Evolutionary conservation across 2,888 invertebrate genomes (phyloP).

Genomic region (Drosophila affinis): DNA sequence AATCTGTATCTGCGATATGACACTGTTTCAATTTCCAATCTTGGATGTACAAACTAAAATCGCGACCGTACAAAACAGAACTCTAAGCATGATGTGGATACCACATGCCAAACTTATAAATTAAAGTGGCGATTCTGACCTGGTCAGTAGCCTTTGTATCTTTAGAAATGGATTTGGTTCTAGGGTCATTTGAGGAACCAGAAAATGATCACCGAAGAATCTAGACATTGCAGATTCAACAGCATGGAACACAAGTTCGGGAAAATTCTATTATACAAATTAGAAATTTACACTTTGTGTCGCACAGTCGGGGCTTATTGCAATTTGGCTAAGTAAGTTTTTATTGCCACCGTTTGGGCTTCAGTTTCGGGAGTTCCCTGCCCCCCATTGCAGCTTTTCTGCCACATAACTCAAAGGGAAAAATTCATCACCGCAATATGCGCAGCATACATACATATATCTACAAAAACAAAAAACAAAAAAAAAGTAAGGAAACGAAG

Average conservation of each 20-base stretch:
- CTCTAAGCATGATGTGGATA: no score
- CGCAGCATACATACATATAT: slow-evolving; percentile 60
- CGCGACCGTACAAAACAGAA: no score
- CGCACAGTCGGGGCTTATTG: slow-evolving; percentile 38
- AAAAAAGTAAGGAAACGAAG: slow-evolving; percentile 10
- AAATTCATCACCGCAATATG: slow-evolving; percentile 81
- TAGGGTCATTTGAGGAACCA: no score
- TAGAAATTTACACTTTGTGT: slow-evolving; percentile 53
- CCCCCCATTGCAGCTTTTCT: slow-evolving; percentile 19
- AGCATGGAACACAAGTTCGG: background rate
- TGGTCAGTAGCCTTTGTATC: no score
- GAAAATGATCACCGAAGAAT: background rate
- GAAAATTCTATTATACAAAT: slow-evolving; percentile 65
- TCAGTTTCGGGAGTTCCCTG: slow-evolving; percentile 1
- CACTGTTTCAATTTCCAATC: no score
- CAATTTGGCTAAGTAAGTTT: slow-evolving; percentile 76
- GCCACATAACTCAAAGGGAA: slow-evolving; percentile 75
- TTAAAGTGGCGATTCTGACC: no score
- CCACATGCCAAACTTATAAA: no score
- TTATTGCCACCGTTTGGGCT: slow-evolving; percentile 51
- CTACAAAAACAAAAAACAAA: slow-evolving; percentile 15
- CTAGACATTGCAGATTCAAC: background rate
- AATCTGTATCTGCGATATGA: no score
- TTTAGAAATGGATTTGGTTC: no score
- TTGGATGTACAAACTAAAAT: no score